Percentiles rank a stretch among this genome's conserved stretches.
Evolutionary conservation across 2,797 vertebrate genomes (phyloP).

Genomic region (Bovichtus variegatus): DNA sequence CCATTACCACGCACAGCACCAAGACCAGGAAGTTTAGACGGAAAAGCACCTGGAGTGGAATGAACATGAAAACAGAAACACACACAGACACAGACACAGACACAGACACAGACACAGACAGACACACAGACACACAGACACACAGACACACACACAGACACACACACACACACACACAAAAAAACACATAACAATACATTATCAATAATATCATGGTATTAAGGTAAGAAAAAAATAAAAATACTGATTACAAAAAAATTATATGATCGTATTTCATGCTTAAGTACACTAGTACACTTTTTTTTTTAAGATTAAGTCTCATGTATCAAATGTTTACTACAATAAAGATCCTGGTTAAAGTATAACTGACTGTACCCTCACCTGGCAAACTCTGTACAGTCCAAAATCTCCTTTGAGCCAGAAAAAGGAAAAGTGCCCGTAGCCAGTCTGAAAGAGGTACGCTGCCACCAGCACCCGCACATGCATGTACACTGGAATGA

Average conservation of each 20-base stretch:
- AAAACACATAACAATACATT: no score
- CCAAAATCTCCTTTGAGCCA: conserved; percentile 99
- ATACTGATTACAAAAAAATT: neutral
- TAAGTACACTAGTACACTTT: neutral
- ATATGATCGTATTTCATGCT: neutral
- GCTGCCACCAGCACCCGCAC: conserved; percentile 97
- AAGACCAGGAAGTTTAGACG: conserved; percentile 98
- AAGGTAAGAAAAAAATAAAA: no score
- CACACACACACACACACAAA: no score
- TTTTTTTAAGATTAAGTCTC: no score
- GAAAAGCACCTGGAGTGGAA: conserved; percentile 91
- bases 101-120: no score
- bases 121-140: no score
- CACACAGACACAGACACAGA: no score
- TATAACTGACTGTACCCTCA: conserved; percentile 62
- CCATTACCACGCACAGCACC: conserved; percentile 97
- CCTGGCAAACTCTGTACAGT: conserved; percentile 96
- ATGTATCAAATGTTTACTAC: neutral
- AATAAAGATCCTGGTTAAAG: conserved; percentile 7
- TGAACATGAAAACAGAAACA: neutral
- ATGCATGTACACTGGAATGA: conserved; percentile 99
- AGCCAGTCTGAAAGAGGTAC: conserved; percentile 98
- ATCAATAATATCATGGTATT: neutral
- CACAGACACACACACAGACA: neutral
- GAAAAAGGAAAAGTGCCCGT: conserved; percentile 99